Percentiles rank a stretch among this genome's conserved stretches.
phyloP scores from a whole-genome alignment of 2,888 invertebrate species.

The Geophilus truncorum region DNA sequence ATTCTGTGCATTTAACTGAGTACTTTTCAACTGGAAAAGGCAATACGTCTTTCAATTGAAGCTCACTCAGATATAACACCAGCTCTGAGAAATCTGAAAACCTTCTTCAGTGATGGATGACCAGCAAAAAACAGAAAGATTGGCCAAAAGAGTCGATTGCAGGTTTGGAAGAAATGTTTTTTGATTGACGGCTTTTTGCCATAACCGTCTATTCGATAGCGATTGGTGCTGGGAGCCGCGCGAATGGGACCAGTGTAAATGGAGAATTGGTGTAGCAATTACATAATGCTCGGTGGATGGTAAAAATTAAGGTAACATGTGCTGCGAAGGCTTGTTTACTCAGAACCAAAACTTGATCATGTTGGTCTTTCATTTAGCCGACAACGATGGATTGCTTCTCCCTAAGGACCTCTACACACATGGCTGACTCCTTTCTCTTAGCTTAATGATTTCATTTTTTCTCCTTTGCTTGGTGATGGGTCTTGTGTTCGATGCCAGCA shows the following conservation, averaged over 20 bases:
- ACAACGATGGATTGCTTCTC: constrained; percentile 4
- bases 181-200: background rate
- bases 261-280: background rate
- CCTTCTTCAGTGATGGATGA: background rate
- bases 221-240: no score
- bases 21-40: no score
- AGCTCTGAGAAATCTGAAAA: no score
- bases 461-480: background rate
- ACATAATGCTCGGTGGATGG: background rate
- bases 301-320: background rate
- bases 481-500: no score
- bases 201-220: no score
- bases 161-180: background rate
- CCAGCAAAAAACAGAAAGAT: no score
- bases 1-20: no score
- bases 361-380: background rate
- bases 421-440: background rate
- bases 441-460: constrained; percentile 8
- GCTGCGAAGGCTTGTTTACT: background rate
- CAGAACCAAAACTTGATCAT: background rate
- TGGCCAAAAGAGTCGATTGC: background rate
- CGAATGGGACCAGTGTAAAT: no score
- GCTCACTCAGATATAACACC: no score
- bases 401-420: background rate
- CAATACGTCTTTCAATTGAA: no score